Evolutionary conservation across 2,797 vertebrate genomes (phyloP).

Genomic region (Orientallactaga sibirica): DNA sequence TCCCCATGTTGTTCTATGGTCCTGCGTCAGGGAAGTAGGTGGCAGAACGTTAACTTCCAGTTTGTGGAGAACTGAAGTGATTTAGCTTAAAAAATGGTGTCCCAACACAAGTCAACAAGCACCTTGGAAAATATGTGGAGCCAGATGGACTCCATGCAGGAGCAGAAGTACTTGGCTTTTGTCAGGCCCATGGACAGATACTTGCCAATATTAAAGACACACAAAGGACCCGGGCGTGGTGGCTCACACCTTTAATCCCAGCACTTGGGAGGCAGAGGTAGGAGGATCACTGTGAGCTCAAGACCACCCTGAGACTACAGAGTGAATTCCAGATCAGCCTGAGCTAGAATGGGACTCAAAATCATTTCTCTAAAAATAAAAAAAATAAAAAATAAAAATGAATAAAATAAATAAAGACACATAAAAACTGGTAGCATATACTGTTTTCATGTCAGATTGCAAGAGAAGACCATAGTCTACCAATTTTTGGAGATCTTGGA

Average conservation of each 20-base stretch:
- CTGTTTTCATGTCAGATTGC: background rate
- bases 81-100: constrained; percentile 48
- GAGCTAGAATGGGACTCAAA: too few relatives aligned
- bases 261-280: too few relatives aligned
- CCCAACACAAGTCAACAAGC: constrained; percentile 41
- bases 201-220: constrained; percentile 59
- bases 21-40: background rate
- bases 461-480: background rate
- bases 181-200: constrained; percentile 2
- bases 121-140: constrained; percentile 54
- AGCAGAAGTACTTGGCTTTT: background rate
- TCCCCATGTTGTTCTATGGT: background rate
- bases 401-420: too few relatives aligned
- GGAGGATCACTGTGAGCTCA: too few relatives aligned
- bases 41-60: background rate
- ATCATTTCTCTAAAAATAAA: too few relatives aligned
- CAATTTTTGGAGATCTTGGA: background rate
- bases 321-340: too few relatives aligned
- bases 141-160: constrained; percentile 56
- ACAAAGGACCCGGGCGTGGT: background rate
- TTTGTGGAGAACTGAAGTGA: constrained; percentile 24
- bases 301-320: too few relatives aligned
- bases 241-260: too few relatives aligned
- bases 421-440: constrained; percentile 40
- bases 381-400: too few relatives aligned